Evolutionary conservation across 2,888 invertebrate genomes (phyloP), one percentile per base, ranked within the genome.

Genomic region (Melangyna quadrimaculata): DNA sequence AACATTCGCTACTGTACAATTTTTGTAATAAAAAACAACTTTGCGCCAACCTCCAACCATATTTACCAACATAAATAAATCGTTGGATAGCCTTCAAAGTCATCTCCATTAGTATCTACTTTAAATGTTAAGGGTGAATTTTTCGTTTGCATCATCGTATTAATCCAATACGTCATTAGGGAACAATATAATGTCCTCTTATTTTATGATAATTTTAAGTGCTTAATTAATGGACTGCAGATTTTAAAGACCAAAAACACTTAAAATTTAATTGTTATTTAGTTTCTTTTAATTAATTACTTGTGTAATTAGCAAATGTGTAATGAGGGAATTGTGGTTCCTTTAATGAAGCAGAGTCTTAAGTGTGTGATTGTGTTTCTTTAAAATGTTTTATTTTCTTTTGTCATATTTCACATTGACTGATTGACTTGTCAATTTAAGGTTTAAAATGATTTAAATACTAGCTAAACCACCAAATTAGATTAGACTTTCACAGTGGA

Each of bases 291-390:
- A 35, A 35, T 35, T 51, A 67, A 67, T 67, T 35, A 51, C 24
- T 67, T n/a, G 48, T 35, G 48, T 67, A 67, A 51, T 67, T 48
- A 51, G 35, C 51, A 67, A 51, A 51, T 67, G 35, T 51, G 35
- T 43, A 22, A 14, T 27, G 5, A 9, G 24, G 5, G 22, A 17
- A 43, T 43, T 24, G 14, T 14, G 24, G 51, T 51, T 51, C 3
- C 22, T 12, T 27, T 22, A 48, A 48, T 6, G 22, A 12, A 5
- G 22, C 4, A 22, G n/a, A n/a, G 12, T 12, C n/a, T 14, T 27
- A 27, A 51, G 6, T 17, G n/a, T 10, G 5, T 22, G n/a, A n/a
- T n/a, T n/a, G n/a, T n/a, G n/a, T 10, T 43, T 22, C 17, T 40
- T 63, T 27, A 43, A 27, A 17, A 3, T 17, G 7, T n/a, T n/a